Percentiles rank a stretch among this genome's conserved stretches.
Conservation (phyloP, 2,888 invertebrate genomes). For the Andrena dorsata region DNA sequence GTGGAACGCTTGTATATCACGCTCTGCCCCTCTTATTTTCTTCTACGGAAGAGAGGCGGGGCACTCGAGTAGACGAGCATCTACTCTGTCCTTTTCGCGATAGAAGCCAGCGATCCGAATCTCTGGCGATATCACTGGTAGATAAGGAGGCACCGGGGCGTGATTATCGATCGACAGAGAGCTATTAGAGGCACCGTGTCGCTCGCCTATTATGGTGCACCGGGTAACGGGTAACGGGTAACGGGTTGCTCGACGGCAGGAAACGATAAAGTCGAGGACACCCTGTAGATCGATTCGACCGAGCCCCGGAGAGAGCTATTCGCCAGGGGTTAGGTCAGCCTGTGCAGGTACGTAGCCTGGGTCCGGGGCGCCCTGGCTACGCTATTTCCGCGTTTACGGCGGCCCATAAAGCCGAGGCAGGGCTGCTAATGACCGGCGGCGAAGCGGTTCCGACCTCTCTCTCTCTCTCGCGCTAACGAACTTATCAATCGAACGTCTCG, state of each 20-base stretch:
- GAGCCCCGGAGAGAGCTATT: constrained; percentile 42
- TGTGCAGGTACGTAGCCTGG: constrained; percentile 43
- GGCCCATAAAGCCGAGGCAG: constrained; percentile 59
- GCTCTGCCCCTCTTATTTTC: background rate
- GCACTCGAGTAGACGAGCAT: background rate
- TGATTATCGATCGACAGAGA: constrained; percentile 30
- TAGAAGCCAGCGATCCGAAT: background rate
- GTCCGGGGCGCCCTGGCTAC: constrained; percentile 40
- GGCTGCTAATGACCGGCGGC: constrained; percentile 55
- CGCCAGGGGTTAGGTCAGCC: constrained; percentile 47
- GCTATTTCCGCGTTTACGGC: constrained; percentile 63
- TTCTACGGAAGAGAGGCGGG: constrained; percentile 1
- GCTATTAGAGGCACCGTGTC: constrained; percentile 29
- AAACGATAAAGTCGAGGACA: constrained; percentile 51
- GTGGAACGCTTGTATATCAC: constrained; percentile 23
- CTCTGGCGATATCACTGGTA: constrained; percentile 1
- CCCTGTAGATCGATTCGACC: constrained; percentile 50
- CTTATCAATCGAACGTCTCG: constrained; percentile 9
- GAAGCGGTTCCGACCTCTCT: constrained; percentile 41
- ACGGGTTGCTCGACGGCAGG: constrained; percentile 16
- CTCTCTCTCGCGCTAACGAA: constrained; percentile 15
- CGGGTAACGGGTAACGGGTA: constrained; percentile 1
- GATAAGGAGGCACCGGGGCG: constrained; percentile 3
- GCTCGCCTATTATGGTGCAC: constrained; percentile 8
- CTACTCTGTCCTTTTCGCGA: background rate